Percentiles rank a stretch among this genome's conserved stretches.
Evolutionary conservation across 2,888 invertebrate genomes (phyloP).

Genomic region (Rotaria sp.): DNA sequence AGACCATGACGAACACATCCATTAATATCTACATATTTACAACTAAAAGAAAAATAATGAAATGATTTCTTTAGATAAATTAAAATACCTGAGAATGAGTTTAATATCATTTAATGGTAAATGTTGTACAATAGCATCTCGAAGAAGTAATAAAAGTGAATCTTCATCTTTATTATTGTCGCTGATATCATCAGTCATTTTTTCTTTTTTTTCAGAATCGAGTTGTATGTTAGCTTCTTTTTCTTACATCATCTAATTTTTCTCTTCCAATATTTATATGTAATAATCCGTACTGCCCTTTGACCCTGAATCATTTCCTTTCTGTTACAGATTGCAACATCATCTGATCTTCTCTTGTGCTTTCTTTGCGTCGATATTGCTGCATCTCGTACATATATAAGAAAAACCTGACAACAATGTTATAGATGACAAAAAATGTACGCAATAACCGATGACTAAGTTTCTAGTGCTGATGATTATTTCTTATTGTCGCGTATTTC

Average conservation of each 20-base stretch:
- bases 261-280: not conserved
- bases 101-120: slow-evolving; percentile 77
- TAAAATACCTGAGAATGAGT: slow-evolving; percentile 63
- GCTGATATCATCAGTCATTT: not conserved
- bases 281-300: not conserved
- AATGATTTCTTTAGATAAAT: not conserved
- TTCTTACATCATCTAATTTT: not conserved
- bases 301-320: not conserved
- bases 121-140: slow-evolving; percentile 80
- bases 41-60: not conserved
- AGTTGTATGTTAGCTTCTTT: not conserved
- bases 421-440: not conserved
- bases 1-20: slow-evolving; percentile 77
- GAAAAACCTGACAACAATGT: not conserved
- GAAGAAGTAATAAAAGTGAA: slow-evolving; percentile 62
- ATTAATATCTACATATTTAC: slow-evolving; percentile 59
- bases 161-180: not conserved
- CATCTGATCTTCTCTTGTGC: slow-evolving; percentile 7
- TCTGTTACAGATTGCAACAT: not conserved
- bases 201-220: not conserved
- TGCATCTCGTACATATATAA: not conserved
- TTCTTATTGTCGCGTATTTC: not conserved
- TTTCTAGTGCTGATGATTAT: not conserved
- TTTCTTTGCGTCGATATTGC: not conserved
- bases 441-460: not conserved